Base-by-base conservation (phyloP, 2,888 invertebrate species). In the Phortica magna region DNA sequence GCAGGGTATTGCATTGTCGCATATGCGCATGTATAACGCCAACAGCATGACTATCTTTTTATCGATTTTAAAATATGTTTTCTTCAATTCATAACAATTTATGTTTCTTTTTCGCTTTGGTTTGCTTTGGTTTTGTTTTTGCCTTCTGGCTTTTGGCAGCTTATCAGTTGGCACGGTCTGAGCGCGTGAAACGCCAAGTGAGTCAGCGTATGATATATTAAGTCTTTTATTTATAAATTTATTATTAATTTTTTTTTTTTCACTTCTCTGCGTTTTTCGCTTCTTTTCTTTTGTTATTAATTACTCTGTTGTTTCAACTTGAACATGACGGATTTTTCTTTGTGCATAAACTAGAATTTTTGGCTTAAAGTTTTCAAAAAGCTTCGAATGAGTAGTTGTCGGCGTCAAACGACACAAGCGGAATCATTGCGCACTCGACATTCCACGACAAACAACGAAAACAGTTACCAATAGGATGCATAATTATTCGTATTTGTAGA, bases 141-240 rank as follows among this genome's bases (percentile, higher is more conserved):
- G 14, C 4, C 48, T 48, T 48, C n/a, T 48, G 48, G 14, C 9
- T 1, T 48, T 14, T 48, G 48, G 9, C 3, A 48, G 31, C 31
- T 31, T 31, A 48, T 48, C 48, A 48, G 14, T 48, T 1, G 14
- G 48, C 48, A 48, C 48, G 10, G 48, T 14, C 9, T 48, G 9
- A 14, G 48, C 48, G 48, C 48, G 48, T 48, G 48, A 48, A 48
- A 14, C 48, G 14, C 14, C 48, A 48, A 48, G 7, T 48, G 48
- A 48, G 48, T 48, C 48, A 48, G 14, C 48, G 14, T 6, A 48
- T 48, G 48, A 48, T 48, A 31, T 31, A 31, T 31, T 31, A 31
- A 31, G 31, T 76, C 76, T 14, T 9, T 31, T 31, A 31, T 70
- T 71, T 83, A 78, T 82, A 82, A 80, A 78, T 83, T 83, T 84